phyloP scores from a whole-genome alignment of 2,113 vertebrate species.

The Cyanocitta stelleri region DNA sequence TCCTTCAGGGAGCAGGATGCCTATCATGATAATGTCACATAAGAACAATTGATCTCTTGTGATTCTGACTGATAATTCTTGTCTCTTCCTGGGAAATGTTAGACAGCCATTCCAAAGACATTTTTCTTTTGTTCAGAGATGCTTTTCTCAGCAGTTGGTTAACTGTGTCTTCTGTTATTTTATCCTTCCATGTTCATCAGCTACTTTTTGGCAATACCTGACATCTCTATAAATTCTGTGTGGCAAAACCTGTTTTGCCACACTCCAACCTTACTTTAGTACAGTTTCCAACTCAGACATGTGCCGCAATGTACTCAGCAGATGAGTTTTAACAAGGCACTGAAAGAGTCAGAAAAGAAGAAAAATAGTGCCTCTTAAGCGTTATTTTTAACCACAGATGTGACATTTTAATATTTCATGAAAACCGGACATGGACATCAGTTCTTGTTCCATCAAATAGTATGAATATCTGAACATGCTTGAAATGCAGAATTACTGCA shows the following conservation, averaged over 20 bases:
- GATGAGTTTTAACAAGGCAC: background rate
- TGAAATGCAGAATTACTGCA: slow-evolving; percentile 5
- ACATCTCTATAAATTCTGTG: background rate
- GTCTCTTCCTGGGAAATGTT: background rate
- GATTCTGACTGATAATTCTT: background rate
- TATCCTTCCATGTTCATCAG: background rate
- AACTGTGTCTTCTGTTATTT: background rate
- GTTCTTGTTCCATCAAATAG: slow-evolving; percentile 21
- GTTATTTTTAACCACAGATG: slow-evolving; percentile 23
- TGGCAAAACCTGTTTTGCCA: background rate
- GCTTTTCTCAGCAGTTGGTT: background rate
- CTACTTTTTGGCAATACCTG: background rate
- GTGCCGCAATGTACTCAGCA: background rate
- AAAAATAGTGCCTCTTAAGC: background rate
- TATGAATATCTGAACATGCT: background rate
- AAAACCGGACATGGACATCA: slow-evolving; percentile 9
- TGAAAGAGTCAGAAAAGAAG: slow-evolving; percentile 23
- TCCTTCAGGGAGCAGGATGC: background rate
- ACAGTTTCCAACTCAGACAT: background rate
- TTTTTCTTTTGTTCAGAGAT: background rate
- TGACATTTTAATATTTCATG: slow-evolving; percentile 39
- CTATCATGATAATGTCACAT: background rate
- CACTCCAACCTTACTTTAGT: background rate
- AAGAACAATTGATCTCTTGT: slow-evolving; percentile 6
- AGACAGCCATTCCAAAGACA: background rate